Evolutionary conservation across 1,140 invertebrate genomes (phyloP).

Genomic region (Matsumurasca onukii): DNA sequence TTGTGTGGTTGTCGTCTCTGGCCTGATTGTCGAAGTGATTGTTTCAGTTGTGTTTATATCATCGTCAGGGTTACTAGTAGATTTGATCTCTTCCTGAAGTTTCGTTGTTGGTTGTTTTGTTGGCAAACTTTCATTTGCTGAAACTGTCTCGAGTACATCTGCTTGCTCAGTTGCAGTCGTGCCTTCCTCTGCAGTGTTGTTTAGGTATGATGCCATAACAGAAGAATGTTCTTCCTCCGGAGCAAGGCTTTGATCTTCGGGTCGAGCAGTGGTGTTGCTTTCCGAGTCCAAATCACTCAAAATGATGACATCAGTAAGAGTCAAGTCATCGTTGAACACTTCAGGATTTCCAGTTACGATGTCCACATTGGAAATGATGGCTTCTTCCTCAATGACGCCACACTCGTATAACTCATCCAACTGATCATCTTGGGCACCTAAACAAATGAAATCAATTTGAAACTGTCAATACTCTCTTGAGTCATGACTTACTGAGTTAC

Average conservation of each 20-base stretch:
- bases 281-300: slow-evolving; percentile 36
- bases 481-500: too few relatives aligned
- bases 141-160: neutral
- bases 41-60: too few relatives aligned
- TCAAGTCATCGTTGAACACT: slow-evolving; percentile 30
- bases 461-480: neutral
- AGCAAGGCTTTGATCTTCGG: neutral
- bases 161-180: neutral
- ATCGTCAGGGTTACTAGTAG: neutral
- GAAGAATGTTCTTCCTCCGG: neutral
- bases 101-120: neutral
- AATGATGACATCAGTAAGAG: slow-evolving; percentile 38
- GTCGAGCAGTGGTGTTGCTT: neutral
- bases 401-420: neutral
- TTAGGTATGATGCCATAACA: neutral
- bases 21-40: too few relatives aligned
- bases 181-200: neutral
- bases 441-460: neutral
- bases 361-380: neutral
- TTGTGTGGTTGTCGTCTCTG: neutral
- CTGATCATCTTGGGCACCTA: slow-evolving; percentile 3
- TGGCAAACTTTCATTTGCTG: neutral
- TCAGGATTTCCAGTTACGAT: slow-evolving; percentile 15
- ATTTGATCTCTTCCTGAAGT: neutral
- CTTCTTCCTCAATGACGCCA: neutral